Evolutionary conservation across 2,888 invertebrate genomes (phyloP).

Genomic region (Drosophila birchii): DNA sequence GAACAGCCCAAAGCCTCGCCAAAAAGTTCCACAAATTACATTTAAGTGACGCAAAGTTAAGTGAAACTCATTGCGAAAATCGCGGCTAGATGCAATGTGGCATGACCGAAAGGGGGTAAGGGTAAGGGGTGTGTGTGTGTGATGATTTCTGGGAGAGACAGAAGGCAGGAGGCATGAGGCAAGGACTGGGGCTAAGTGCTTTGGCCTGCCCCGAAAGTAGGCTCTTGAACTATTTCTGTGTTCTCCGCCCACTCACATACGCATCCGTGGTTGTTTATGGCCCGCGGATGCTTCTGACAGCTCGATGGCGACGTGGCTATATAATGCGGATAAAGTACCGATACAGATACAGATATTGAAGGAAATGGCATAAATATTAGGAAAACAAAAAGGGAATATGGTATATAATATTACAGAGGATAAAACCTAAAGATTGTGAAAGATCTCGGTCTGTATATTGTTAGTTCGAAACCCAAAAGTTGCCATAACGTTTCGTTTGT

Average conservation of each 20-base stretch:
- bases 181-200: conserved; percentile 44
- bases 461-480: too few species aligned
- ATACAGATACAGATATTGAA: conserved; percentile 2
- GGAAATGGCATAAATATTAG: background rate
- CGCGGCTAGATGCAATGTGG: conserved; percentile 44
- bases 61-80: conserved; percentile 68
- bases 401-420: too few species aligned
- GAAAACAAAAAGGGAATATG: background rate
- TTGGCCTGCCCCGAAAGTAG: conserved; percentile 45
- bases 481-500: too few species aligned
- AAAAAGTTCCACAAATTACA: conserved; percentile 70
- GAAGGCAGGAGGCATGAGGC: background rate
- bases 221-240: conserved; percentile 54
- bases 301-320: conserved; percentile 2
- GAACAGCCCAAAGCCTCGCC: conserved; percentile 41
- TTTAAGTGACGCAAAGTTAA: conserved; percentile 71
- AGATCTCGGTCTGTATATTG: too few species aligned
- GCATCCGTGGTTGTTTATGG: conserved; percentile 31
- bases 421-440: too few species aligned
- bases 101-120: conserved; percentile 6
- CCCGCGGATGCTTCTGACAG: conserved; percentile 19
- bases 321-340: background rate
- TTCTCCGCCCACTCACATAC: conserved; percentile 37
- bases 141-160: background rate
- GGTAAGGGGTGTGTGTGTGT: too few species aligned